Percentiles rank a stretch among this genome's conserved stretches.
Evolutionary conservation across 2,888 invertebrate genomes (phyloP).

Genomic region (Chesias legatella): DNA sequence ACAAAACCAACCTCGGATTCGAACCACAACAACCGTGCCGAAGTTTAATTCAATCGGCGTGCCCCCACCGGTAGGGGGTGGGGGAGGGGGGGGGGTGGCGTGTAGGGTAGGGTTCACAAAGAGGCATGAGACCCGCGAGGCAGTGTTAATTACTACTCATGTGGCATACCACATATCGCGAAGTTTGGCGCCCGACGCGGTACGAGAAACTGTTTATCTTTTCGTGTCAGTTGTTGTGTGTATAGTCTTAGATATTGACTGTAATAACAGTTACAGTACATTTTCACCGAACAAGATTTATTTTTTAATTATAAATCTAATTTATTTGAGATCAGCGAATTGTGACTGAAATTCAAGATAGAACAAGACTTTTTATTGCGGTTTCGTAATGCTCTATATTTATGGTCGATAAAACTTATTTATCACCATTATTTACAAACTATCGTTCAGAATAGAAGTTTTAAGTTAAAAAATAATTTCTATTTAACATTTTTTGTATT

Average conservation of each 20-base stretch:
- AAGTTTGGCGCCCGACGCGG: conserved; percentile 71
- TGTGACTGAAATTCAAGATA: too few species aligned
- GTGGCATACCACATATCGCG: conserved; percentile 75
- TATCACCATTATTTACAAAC: too few species aligned
- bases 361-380: too few species aligned
- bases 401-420: too few species aligned
- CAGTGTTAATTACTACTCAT: conserved; percentile 78
- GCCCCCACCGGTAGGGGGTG: conserved; percentile 51
- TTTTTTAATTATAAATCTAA: too few species aligned
- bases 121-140: conserved; percentile 44
- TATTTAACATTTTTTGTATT: too few species aligned
- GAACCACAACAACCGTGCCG: conserved; percentile 74
- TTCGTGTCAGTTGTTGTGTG: conserved; percentile 55
- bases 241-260: conserved; percentile 46
- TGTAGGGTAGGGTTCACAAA: conserved; percentile 25
- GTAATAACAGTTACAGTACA: conserved; percentile 3
- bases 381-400: too few species aligned
- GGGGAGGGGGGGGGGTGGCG: conserved; percentile 26
- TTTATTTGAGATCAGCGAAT: too few species aligned
- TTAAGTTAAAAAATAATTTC: too few species aligned
- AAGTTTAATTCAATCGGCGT: conserved; percentile 80
- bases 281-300: not conserved
- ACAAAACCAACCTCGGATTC: conserved; percentile 72
- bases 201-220: conserved; percentile 64
- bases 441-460: too few species aligned